These are phyloP conservation scores for Enchytraeus crypticus DNA, from an alignment of 2,888 invertebrate species.

Conservation along the genomic window DNA sequence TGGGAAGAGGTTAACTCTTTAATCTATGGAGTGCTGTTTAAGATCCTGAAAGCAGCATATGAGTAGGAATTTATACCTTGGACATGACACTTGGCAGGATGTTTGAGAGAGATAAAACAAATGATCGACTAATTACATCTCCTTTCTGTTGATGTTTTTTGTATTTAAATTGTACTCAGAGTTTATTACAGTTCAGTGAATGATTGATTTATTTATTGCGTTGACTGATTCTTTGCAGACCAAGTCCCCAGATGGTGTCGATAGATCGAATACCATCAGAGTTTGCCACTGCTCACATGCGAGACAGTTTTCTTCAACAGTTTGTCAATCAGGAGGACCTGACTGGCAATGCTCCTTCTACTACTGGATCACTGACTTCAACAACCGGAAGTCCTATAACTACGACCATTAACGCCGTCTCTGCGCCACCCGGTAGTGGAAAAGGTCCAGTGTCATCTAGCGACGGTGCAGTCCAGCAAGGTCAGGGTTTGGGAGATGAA, in stretches of 20 bases:
- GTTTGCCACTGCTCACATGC: slow-evolving; percentile 59
- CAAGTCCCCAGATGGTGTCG: slow-evolving; percentile 94
- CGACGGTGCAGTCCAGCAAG: neutral
- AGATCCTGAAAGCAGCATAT: too few relatives aligned
- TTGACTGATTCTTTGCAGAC: too few relatives aligned
- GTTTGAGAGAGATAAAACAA: too few relatives aligned
- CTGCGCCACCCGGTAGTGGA: neutral
- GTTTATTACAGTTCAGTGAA: too few relatives aligned
- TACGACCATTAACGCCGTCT: neutral
- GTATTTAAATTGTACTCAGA: too few relatives aligned
- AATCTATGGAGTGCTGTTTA: too few relatives aligned
- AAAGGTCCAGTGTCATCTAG: neutral
- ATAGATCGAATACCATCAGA: slow-evolving; percentile 75
- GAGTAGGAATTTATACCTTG: too few relatives aligned
- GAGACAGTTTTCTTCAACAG: slow-evolving; percentile 97
- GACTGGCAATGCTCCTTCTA: neutral
- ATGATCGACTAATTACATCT: too few relatives aligned
- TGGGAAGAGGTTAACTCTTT: too few relatives aligned
- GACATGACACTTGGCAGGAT: too few relatives aligned
- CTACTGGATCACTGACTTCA: neutral
- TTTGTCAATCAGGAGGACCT: slow-evolving; percentile 53
- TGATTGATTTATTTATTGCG: too few relatives aligned
- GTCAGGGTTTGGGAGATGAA: neutral
- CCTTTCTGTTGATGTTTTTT: too few relatives aligned
- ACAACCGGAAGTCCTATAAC: neutral